These are phyloP conservation scores for Premnoplex brunnescens DNA, from an alignment of 2,797 vertebrate species.

Conservation along the genomic window DNA sequence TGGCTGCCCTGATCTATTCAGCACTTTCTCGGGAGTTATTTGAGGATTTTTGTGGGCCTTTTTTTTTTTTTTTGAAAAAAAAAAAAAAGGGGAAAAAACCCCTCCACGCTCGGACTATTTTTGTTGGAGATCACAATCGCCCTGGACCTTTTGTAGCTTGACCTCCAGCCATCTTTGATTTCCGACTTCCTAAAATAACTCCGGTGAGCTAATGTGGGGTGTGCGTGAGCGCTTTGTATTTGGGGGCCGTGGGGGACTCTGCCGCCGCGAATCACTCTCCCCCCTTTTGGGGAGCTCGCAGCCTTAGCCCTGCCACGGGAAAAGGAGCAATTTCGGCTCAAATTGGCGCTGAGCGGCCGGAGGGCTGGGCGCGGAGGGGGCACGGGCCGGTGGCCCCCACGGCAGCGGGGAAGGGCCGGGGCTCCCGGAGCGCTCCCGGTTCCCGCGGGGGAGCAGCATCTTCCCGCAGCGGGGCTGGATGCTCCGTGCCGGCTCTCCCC, in stretches of 20 bases:
- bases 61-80: neutral
- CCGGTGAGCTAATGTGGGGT: slow-evolving; percentile 67
- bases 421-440: neutral
- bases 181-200: slow-evolving; percentile 84
- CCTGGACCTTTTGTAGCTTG: slow-evolving; percentile 81
- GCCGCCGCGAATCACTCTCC: neutral
- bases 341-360: neutral
- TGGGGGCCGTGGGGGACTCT: neutral
- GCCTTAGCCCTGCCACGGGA: accelerated
- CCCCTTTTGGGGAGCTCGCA: neutral
- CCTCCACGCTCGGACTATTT: slow-evolving; percentile 23
- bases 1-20: neutral
- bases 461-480: neutral
- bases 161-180: slow-evolving; percentile 87
- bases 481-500: neutral
- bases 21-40: neutral
- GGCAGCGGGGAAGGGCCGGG: neutral
- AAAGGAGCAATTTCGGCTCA: accelerated
- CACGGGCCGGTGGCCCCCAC: neutral
- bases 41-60: neutral
- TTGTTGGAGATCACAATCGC: slow-evolving; percentile 68
- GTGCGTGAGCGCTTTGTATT: slow-evolving; percentile 27
- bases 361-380: neutral
- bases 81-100: neutral
- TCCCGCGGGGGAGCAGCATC: neutral